Evolutionary conservation across 2,113 vertebrate species (phyloP).

Genomic region (Toxostoma redivivum): DNA sequence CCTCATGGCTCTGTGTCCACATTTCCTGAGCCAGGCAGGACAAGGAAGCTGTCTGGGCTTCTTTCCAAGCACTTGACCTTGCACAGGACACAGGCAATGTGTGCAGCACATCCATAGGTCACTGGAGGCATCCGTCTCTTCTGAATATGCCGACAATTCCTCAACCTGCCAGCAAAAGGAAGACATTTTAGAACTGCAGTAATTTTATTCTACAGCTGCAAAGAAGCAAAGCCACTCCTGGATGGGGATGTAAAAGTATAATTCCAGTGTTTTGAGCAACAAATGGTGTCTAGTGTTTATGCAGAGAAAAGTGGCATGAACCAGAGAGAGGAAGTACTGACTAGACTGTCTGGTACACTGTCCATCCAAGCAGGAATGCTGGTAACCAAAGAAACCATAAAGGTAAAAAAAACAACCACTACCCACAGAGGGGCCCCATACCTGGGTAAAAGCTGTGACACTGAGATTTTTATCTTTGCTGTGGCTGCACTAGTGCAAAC

Average conservation of each 20-base stretch:
- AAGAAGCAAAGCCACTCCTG: background rate
- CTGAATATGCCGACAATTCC: background rate
- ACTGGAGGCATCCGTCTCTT: background rate
- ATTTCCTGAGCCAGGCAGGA: background rate
- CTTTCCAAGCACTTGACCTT: background rate
- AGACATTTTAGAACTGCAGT: background rate
- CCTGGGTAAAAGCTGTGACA: background rate
- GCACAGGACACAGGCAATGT: background rate
- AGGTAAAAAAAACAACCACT: background rate
- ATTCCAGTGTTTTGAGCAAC: background rate
- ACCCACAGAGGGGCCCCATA: rapidly evolving
- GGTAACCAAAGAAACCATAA: background rate
- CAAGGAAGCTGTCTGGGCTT: background rate
- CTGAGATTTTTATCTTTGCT: background rate
- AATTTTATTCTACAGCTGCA: background rate
- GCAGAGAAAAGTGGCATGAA: background rate
- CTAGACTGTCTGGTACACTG: background rate
- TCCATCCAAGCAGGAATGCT: background rate
- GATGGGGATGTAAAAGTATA: background rate
- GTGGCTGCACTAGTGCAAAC: background rate
- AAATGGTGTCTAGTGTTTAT: background rate
- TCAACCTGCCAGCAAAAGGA: background rate
- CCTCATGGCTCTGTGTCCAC: background rate
- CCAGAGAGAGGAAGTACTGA: background rate
- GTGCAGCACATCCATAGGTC: background rate